These are phyloP conservation scores for Odontophorus gujanensis DNA, from an alignment of 2,113 vertebrate species.

Conservation along the genomic window DNA sequence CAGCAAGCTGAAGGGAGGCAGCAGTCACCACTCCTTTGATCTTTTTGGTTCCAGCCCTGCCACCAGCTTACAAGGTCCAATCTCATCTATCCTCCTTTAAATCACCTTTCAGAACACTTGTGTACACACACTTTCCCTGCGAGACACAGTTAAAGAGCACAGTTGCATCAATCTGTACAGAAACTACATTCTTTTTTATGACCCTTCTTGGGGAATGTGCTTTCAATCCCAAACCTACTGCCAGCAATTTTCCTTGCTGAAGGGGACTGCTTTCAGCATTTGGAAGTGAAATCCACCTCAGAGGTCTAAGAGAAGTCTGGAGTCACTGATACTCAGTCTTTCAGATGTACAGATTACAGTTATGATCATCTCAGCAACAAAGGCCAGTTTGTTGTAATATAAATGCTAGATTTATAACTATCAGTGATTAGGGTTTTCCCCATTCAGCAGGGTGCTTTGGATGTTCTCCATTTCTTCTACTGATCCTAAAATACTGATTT, in stretches of 20 bases:
- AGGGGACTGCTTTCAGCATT: neutral
- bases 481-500: neutral
- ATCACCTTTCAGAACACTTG: neutral
- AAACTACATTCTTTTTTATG: neutral
- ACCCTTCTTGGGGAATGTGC: neutral
- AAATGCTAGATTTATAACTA: neutral
- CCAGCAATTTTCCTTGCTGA: neutral
- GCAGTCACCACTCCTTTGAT: neutral
- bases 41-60: neutral
- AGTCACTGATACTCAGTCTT: neutral
- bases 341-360: neutral
- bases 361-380: neutral
- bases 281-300: neutral
- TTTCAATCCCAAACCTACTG: neutral
- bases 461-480: neutral
- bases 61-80: neutral
- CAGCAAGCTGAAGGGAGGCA: neutral
- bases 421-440: neutral
- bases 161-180: rapidly evolving
- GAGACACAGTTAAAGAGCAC: neutral
- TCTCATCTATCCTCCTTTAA: neutral
- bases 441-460: neutral
- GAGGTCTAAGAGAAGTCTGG: neutral
- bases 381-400: neutral
- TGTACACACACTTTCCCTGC: neutral